Conservation (phyloP, 2,888 invertebrate species). For the Nemoura dubitans region DNA sequence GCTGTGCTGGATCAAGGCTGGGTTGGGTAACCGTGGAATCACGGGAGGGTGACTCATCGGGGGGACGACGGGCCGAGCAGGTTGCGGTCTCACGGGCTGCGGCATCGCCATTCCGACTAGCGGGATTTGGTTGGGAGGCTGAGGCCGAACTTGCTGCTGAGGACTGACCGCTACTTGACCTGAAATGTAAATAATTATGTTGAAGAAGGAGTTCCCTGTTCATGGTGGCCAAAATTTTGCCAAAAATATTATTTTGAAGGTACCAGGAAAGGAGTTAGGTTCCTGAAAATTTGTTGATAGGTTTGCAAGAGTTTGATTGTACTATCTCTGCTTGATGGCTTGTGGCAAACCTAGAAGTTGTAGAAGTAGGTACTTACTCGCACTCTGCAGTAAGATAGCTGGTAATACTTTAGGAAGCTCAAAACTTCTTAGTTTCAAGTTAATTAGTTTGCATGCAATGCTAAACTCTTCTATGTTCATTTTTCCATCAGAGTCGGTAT, state of each 20-base stretch:
- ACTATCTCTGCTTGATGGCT: too few relatives aligned
- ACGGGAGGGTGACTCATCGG: constrained; percentile 53
- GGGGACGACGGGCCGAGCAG: constrained; percentile 55
- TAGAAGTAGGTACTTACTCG: constrained; percentile 55
- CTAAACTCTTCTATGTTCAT: constrained; percentile 97
- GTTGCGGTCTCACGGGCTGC: constrained; percentile 51
- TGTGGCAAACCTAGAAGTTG: too few relatives aligned
- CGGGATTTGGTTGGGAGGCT: constrained; percentile 50
- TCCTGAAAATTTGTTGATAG: too few relatives aligned
- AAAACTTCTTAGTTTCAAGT: constrained; percentile 89
- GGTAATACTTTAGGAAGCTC: constrained; percentile 91
- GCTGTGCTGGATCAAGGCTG: constrained; percentile 59
- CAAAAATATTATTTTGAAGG: too few relatives aligned
- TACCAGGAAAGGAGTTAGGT: too few relatives aligned
- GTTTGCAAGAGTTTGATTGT: too few relatives aligned
- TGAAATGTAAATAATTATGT: too few relatives aligned
- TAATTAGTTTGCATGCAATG: constrained; percentile 96
- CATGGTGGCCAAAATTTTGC: too few relatives aligned
- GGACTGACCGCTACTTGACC: neutral
- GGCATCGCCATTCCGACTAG: constrained; percentile 39
- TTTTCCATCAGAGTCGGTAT: constrained; percentile 96
- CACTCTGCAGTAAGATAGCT: constrained; percentile 69
- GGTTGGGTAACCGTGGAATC: constrained; percentile 53
- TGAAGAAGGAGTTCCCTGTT: too few relatives aligned
- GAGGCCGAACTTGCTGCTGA: constrained; percentile 20